These are phyloP conservation scores for Genyomyrus donnyi DNA, from an alignment of 2,113 vertebrate genomes.

Conservation along the genomic window DNA sequence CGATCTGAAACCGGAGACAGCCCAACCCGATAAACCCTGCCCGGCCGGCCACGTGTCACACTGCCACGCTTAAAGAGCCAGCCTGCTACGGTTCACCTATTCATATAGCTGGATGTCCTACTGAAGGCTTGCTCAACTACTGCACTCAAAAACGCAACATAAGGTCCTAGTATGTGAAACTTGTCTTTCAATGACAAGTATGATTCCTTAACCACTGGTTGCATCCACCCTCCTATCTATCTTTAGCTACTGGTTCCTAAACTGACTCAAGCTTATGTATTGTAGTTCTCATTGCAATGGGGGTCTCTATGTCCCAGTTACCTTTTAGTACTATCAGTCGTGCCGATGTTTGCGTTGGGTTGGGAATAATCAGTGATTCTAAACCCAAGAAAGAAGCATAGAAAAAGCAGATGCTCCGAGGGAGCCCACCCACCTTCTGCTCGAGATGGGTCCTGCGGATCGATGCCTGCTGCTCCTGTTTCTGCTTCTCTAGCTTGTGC, in stretches of 20 bases:
- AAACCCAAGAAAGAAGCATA: not conserved
- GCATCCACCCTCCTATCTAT: not conserved
- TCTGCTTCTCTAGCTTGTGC: conserved; percentile 92
- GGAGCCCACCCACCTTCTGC: conserved; percentile 75
- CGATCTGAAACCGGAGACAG: conserved; percentile 66
- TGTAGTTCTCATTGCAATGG: not conserved
- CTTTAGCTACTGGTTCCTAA: not conserved
- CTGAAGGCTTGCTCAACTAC: not conserved
- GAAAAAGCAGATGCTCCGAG: not conserved
- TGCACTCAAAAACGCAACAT: not conserved
- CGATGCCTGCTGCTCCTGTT: conserved; percentile 94
- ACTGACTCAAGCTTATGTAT: not conserved
- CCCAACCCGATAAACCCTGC: not conserved
- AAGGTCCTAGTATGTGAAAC: not conserved
- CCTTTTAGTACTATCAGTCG: not conserved
- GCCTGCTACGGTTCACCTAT: not conserved
- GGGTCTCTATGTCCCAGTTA: not conserved
- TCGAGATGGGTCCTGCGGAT: conserved; percentile 93
- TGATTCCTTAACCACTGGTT: not conserved
- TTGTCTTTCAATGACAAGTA: not conserved
- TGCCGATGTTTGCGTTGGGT: not conserved
- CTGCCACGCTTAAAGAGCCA: not conserved
- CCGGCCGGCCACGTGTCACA: not conserved
- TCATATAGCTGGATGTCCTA: not conserved
- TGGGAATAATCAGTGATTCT: not conserved